phyloP scores from a whole-genome alignment of 2,888 invertebrate species.

The Gisinianus flammeolus region DNA sequence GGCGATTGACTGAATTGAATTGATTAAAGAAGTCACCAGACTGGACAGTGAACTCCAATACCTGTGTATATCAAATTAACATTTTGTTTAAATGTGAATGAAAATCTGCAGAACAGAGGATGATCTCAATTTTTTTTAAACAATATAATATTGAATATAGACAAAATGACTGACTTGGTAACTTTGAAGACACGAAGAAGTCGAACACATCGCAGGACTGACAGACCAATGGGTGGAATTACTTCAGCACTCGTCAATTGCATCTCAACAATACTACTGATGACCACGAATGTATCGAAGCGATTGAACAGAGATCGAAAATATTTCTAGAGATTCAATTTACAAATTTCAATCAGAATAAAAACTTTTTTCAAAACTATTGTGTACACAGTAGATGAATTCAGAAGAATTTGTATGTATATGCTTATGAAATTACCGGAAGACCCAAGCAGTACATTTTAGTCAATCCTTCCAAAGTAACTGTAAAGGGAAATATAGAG shows the following conservation, averaged over 20 bases:
- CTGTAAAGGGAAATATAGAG: no score
- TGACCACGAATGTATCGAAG: slow-evolving; percentile 99
- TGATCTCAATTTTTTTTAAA: no score
- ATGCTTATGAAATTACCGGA: slow-evolving; percentile 70
- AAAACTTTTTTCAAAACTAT: neutral
- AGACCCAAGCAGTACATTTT: slow-evolving; percentile 99
- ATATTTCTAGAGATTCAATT: slow-evolving; percentile 76
- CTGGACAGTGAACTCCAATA: slow-evolving; percentile 69
- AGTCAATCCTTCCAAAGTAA: slow-evolving; percentile 97
- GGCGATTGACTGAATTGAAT: slow-evolving; percentile 69
- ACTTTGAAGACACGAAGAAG: slow-evolving; percentile 98
- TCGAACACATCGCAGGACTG: slow-evolving; percentile 96
- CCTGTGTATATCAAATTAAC: slow-evolving; percentile 60
- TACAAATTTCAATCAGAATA: neutral
- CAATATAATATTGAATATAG: no score
- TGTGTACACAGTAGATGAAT: neutral
- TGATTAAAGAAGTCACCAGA: slow-evolving; percentile 68
- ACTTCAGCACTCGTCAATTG: slow-evolving; percentile 87
- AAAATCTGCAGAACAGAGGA: no score
- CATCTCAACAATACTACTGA: slow-evolving; percentile 95
- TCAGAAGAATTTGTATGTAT: neutral
- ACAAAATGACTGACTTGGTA: slow-evolving; percentile 98
- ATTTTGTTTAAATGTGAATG: neutral
- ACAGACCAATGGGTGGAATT: slow-evolving; percentile 97
- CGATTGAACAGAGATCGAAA: slow-evolving; percentile 99